phyloP scores from a whole-genome alignment of 2,888 invertebrate species.

The Epistrophe eligans region DNA sequence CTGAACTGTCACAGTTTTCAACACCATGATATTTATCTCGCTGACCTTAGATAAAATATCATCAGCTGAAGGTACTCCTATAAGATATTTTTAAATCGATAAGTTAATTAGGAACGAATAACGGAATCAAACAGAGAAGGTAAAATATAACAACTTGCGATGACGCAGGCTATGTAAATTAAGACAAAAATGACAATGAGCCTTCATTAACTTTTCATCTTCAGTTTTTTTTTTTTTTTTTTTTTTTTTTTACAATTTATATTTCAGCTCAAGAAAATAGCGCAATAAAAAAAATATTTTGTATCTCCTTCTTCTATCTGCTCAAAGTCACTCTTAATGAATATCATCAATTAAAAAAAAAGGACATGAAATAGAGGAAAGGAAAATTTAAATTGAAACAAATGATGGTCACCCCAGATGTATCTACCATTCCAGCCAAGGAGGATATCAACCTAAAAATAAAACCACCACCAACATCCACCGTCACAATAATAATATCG shows the following conservation, averaged over 20 bases:
- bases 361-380: conserved; percentile 14
- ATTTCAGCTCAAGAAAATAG: neutral
- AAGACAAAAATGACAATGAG: too few species aligned
- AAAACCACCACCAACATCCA: neutral
- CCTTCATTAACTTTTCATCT: neutral
- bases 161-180: too few species aligned
- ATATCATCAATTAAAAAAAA: conserved; percentile 41
- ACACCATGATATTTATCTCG: too few species aligned
- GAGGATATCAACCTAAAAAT: conserved; percentile 41
- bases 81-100: too few species aligned
- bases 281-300: neutral
- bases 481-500: neutral
- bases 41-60: too few species aligned
- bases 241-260: neutral
- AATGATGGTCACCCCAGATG: conserved; percentile 52
- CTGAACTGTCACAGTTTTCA: too few species aligned
- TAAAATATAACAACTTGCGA: too few species aligned
- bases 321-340: conserved; percentile 1
- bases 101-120: too few species aligned
- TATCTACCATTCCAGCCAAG: conserved; percentile 38
- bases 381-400: conserved; percentile 45
- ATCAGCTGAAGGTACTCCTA: too few species aligned
- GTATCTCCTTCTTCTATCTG: neutral
- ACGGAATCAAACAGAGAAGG: too few species aligned
- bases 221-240: neutral